Percentiles rank a stretch among this genome's conserved stretches.
Conservation (phyloP, 1,140 invertebrate genomes). For the Arion vulgaris region DNA sequence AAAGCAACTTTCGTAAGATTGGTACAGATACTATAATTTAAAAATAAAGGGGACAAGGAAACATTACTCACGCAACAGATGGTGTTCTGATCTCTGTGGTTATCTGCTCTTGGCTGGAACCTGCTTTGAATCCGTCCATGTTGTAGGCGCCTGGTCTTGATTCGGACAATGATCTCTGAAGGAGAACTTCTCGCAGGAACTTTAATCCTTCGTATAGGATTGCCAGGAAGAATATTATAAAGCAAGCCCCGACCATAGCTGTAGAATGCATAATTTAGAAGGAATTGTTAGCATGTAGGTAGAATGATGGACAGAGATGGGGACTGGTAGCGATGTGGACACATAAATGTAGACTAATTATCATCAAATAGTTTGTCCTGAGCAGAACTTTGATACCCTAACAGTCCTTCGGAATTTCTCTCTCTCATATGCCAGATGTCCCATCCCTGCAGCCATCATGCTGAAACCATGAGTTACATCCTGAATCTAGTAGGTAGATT, state of each 20-base stretch:
- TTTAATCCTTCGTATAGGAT: constrained; percentile 92
- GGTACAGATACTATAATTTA: too few relatives aligned
- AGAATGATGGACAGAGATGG: background rate
- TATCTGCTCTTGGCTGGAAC: constrained; percentile 3
- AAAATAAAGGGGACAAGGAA: too few relatives aligned
- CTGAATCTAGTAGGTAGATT: background rate
- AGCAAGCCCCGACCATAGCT: constrained; percentile 85
- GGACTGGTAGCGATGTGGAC: too few relatives aligned
- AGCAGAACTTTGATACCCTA: too few relatives aligned
- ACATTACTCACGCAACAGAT: background rate
- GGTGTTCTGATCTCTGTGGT: background rate
- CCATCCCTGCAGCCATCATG: too few relatives aligned
- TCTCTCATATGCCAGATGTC: too few relatives aligned
- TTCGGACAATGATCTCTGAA: constrained; percentile 38
- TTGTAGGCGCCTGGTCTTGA: background rate
- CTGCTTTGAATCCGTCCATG: background rate
- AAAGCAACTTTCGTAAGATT: too few relatives aligned
- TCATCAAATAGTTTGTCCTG: too few relatives aligned
- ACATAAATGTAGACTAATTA: background rate
- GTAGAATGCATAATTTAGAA: constrained; percentile 43
- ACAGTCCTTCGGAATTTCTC: too few relatives aligned
- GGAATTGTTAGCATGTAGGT: background rate
- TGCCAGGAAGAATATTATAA: constrained; percentile 88
- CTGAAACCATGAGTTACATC: too few relatives aligned
- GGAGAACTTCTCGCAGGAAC: constrained; percentile 59